These are phyloP conservation scores for Corythucha ciliata DNA, from an alignment of 2,888 invertebrate species.

Conservation along the genomic window DNA sequence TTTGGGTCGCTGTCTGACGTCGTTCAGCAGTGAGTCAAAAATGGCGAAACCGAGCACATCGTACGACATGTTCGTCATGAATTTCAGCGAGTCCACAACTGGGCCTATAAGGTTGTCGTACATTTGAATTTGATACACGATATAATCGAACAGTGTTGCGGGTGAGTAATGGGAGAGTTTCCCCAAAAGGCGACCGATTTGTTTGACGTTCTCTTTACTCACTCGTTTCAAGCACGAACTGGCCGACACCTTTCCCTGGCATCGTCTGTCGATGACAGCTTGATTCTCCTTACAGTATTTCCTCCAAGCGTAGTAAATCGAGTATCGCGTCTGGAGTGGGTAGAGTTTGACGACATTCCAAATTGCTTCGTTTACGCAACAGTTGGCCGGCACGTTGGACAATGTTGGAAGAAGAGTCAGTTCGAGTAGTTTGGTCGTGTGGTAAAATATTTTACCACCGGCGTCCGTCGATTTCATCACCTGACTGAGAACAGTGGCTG, in stretches of 20 bases:
- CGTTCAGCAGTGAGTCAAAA: conserved; percentile 79
- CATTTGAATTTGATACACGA: conserved; percentile 72
- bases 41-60: conserved; percentile 94
- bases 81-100: conserved; percentile 95
- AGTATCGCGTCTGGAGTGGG: conserved; percentile 76
- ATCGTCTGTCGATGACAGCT: conserved; percentile 53
- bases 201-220: conserved; percentile 97
- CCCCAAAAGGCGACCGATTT: conserved; percentile 88
- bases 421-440: conserved; percentile 38
- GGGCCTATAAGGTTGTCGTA: conserved; percentile 92
- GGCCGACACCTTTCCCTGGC: conserved; percentile 59
- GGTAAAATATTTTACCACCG: conserved; percentile 18
- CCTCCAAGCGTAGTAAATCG: conserved; percentile 93
- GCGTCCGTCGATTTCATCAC: conserved; percentile 32
- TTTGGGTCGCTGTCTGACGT: conserved; percentile 62
- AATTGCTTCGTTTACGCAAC: conserved; percentile 91
- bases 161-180: conserved; percentile 96
- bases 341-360: conserved; percentile 81
- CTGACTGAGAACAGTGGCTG: conserved; percentile 44
- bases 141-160: conserved; percentile 89
- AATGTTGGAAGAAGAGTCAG: conserved; percentile 67
- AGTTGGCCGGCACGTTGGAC: conserved; percentile 86
- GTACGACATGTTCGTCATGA: conserved; percentile 86
- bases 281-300: conserved; percentile 75
- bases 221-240: conserved; percentile 95